Conservation (phyloP, 2,888 invertebrate genomes). For the Chalcis sispes region DNA sequence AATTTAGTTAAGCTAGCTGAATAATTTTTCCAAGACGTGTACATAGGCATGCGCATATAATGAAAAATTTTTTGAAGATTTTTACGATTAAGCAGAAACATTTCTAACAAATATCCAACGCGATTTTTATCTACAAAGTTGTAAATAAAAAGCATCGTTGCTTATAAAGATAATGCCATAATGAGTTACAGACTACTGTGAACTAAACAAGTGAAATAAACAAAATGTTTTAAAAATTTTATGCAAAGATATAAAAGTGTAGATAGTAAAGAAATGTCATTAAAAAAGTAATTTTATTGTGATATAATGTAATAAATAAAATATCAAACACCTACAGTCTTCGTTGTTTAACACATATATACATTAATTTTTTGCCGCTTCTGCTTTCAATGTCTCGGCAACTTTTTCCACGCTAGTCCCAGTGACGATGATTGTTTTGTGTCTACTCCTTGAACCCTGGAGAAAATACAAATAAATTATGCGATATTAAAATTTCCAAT, state of each 20-base stretch:
- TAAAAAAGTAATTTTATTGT: conserved; percentile 52
- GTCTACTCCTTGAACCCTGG: conserved; percentile 79
- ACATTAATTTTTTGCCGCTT: conserved; percentile 63
- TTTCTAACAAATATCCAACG: conserved; percentile 10
- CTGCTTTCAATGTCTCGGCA: conserved; percentile 74
- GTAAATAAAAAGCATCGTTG: conserved; percentile 42
- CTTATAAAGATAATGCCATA: conserved; percentile 49
- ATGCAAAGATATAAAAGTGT: conserved; percentile 24
- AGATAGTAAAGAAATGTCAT: conserved; percentile 15
- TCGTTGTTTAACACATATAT: not conserved
- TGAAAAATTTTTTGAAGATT: not conserved
- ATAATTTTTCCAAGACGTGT: conserved; percentile 15
- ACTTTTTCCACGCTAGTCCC: conserved; percentile 77
- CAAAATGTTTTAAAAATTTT: conserved; percentile 9
- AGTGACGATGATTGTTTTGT: conserved; percentile 78
- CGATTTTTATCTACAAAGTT: conserved; percentile 37
- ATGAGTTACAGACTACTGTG: conserved; percentile 40
- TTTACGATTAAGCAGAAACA: conserved; percentile 14
- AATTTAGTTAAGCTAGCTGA: conserved; percentile 3
- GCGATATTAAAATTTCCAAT: conserved; percentile 5
- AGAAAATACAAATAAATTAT: conserved; percentile 6
- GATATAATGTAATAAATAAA: conserved; percentile 45
- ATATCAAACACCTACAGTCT: conserved; percentile 12
- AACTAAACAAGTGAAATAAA: conserved; percentile 6
- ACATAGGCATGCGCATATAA: conserved; percentile 11